Evolutionary conservation across 2,797 vertebrate species (phyloP).

Genomic region (Paedocypris micromegethes): DNA sequence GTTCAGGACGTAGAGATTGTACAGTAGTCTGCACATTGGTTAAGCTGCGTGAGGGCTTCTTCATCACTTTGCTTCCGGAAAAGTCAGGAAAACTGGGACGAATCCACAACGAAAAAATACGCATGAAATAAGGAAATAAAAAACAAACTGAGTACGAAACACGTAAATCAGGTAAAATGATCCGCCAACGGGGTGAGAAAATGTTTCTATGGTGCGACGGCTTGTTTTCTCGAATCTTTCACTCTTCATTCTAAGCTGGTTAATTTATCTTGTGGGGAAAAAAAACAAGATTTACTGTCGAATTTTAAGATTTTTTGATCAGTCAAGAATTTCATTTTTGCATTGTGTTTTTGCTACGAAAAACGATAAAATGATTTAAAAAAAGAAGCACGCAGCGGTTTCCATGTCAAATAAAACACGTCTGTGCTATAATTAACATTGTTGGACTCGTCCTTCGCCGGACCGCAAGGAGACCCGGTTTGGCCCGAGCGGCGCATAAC

Average conservation of each 20-base stretch:
- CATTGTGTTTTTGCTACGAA: neutral
- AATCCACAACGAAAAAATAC: too few species aligned
- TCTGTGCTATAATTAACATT: constrained; percentile 8
- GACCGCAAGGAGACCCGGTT: constrained; percentile 19
- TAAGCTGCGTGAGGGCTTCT: constrained; percentile 80
- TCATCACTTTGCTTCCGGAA: neutral
- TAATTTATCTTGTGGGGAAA: too few species aligned
- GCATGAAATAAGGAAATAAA: neutral
- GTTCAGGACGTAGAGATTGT: constrained; percentile 63
- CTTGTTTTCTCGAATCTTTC: too few species aligned
- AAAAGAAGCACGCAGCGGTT: neutral
- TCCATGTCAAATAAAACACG: constrained; percentile 13
- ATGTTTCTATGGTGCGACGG: too few species aligned
- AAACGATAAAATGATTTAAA: constrained; percentile 3
- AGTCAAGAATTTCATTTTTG: too few species aligned
- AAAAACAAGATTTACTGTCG: too few species aligned
- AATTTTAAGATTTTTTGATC: too few species aligned
- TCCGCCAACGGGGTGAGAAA: too few species aligned
- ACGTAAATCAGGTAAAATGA: too few species aligned
- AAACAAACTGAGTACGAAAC: neutral
- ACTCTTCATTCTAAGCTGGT: too few species aligned
- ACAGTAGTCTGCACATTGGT: constrained; percentile 99
- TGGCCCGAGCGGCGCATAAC: constrained; percentile 16
- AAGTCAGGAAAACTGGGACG: too few species aligned
- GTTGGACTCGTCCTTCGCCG: constrained; percentile 19